Evolutionary conservation across 2,113 vertebrate genomes (phyloP), one percentile per base, ranked within the genome.

Genomic region (Ctenomys sociabilis): DNA sequence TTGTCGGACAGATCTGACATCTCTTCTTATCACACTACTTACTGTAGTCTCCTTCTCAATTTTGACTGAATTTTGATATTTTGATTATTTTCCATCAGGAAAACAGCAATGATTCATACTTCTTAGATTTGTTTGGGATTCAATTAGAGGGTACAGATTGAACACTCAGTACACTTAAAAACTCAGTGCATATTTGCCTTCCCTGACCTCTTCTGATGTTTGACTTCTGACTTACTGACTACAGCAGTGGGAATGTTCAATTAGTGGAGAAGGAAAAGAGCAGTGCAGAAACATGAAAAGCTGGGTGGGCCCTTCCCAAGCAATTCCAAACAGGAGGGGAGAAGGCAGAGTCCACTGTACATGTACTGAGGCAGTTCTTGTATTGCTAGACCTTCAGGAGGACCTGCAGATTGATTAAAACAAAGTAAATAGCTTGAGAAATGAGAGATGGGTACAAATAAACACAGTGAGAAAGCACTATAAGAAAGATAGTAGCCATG

Each of bases 361-460:
- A 83, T 13, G 32, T 30, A 93, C 3, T 49, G 17, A 7, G 7
- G 32, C 49, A 40, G 14, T 10, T 52, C 93, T 80, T 52, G 7
- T 37, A 54, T 49, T 4, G 30, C 57, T 66, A 59, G 75, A 7
- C 19, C 37, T 96, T 87, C 80, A 78, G 59, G 10, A 37, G 32
- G 72, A 57, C 7, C 40, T 68, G 49, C 10, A 63, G 28, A 75
- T 59, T 91, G 90, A 91, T 80, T 84, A 73, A 2, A 91, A 61
- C 9, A 66, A 95, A 45, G 91, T 19, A 57, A 96, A 75, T 5
- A 83, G 68, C 49, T 5, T 22, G 45, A 90, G 93, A 93, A 66
- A 45, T 73, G n/a, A 66, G 35, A 92, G 68, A 81, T 32, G 0
- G 32, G 45, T 83, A 26, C 40, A 68, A 85, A 77, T 45, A 88